phyloP scores from a whole-genome alignment of 2,797 vertebrate genomes.

The Eulemur rubriventer region DNA sequence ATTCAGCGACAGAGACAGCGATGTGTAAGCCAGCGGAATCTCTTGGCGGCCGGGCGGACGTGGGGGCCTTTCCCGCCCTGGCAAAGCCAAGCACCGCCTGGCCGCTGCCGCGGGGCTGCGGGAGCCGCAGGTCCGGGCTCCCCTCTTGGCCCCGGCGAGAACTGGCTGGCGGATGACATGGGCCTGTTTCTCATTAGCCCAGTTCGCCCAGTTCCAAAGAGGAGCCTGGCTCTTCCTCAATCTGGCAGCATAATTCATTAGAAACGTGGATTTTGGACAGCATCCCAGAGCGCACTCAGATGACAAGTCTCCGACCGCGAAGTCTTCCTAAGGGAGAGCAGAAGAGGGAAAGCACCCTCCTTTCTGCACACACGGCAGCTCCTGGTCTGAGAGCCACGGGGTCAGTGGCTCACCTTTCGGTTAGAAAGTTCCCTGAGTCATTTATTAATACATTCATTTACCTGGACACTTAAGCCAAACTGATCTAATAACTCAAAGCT shows the following conservation, averaged over 20 bases:
- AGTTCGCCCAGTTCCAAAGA: background rate
- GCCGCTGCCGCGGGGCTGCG: fast-evolving
- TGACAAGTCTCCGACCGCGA: background rate
- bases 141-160: background rate
- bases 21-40: background rate
- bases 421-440: background rate
- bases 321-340: background rate
- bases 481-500: background rate
- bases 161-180: background rate
- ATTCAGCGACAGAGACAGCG: background rate
- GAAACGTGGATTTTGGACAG: background rate
- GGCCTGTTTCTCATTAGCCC: slow-evolving; percentile 21
- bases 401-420: background rate
- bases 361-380: background rate
- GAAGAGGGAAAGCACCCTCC: background rate
- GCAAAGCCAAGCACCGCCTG: background rate
- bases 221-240: background rate
- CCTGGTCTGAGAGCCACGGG: background rate
- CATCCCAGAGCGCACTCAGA: background rate
- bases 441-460: background rate
- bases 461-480: background rate
- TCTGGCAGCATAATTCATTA: background rate
- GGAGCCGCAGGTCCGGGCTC: background rate
- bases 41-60: background rate
- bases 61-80: background rate